phyloP scores from a whole-genome alignment of 1,140 invertebrate species.

The Mesaphorura yosii region DNA sequence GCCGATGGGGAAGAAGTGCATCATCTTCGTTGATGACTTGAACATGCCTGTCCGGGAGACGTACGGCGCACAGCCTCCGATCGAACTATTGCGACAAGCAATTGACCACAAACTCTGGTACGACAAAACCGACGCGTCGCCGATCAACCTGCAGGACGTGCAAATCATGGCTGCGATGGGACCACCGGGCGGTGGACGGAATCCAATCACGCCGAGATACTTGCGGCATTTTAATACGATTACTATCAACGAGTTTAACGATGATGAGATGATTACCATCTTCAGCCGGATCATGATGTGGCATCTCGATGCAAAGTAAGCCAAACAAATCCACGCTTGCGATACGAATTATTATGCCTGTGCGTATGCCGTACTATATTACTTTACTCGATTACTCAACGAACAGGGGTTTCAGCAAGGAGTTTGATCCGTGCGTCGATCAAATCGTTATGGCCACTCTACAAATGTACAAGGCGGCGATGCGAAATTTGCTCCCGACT shows the following conservation, averaged over 20 bases:
- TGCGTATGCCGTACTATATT: no score
- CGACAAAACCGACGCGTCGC: constrained; percentile 71
- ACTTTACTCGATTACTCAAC: constrained; percentile 16
- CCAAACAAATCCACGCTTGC: background rate
- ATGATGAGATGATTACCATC: constrained; percentile 70
- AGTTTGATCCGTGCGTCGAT: constrained; percentile 85
- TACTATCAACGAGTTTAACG: constrained; percentile 80
- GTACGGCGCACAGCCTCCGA: constrained; percentile 73
- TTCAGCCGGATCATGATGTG: constrained; percentile 84
- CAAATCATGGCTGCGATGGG: constrained; percentile 80
- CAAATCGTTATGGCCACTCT: constrained; percentile 77
- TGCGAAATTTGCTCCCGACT: constrained; percentile 72
- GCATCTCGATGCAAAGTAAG: constrained; percentile 77
- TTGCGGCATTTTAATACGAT: constrained; percentile 80
- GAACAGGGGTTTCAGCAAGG: constrained; percentile 78
- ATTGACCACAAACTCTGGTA: constrained; percentile 86
- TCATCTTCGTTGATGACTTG: constrained; percentile 88
- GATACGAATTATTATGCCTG: constrained; percentile 3
- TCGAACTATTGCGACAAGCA: constrained; percentile 72
- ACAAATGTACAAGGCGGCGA: constrained; percentile 72
- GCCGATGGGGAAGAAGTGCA: constrained; percentile 72
- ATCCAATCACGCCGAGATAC: constrained; percentile 73
- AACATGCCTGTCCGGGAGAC: constrained; percentile 60
- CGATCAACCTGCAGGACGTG: constrained; percentile 77
- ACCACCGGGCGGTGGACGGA: constrained; percentile 68